Conservation (phyloP, 2,797 vertebrate species). For the Macrochelys suwanniensis region DNA sequence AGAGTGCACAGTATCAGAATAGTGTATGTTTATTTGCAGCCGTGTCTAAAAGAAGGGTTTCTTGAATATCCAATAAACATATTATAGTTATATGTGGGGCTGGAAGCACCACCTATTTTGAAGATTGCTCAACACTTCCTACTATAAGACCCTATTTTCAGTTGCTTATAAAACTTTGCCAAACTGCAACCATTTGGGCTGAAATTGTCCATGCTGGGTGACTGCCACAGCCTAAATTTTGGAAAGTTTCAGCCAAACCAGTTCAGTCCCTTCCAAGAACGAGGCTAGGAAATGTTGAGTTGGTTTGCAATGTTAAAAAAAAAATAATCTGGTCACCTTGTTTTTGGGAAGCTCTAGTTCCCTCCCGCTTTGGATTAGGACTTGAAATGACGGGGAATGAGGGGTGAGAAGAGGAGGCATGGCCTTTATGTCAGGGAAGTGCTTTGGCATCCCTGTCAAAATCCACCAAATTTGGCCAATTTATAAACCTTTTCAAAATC, state of each 20-base stretch:
- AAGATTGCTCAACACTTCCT: slow-evolving; percentile 2
- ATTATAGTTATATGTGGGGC: not conserved
- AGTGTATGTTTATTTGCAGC: not conserved
- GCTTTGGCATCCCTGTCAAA: slow-evolving; percentile 9
- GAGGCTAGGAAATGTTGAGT: not conserved
- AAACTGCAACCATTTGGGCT: slow-evolving; percentile 15
- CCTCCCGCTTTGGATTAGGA: not conserved
- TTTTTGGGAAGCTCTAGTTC: not conserved
- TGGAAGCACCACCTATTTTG: not conserved
- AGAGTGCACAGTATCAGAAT: not conserved
- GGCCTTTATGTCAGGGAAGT: not conserved
- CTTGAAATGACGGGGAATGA: not conserved
- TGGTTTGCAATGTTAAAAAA: slow-evolving; percentile 33
- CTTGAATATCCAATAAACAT: not conserved
- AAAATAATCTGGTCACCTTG: not conserved
- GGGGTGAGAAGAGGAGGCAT: not conserved
- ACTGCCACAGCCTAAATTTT: not conserved
- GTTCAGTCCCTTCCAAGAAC: slow-evolving; percentile 27
- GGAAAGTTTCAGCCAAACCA: slow-evolving; percentile 14
- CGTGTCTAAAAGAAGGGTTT: not conserved
- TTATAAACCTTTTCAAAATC: not conserved
- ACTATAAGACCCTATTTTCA: slow-evolving; percentile 12
- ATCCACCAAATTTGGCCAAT: not conserved
- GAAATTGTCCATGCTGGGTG: not conserved
- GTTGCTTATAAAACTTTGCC: slow-evolving; percentile 14